Percentiles rank a stretch among this genome's conserved stretches.
These are phyloP conservation scores for Oryzias sinensis DNA, from an alignment of 2,797 vertebrate species.

Conservation along the genomic window DNA sequence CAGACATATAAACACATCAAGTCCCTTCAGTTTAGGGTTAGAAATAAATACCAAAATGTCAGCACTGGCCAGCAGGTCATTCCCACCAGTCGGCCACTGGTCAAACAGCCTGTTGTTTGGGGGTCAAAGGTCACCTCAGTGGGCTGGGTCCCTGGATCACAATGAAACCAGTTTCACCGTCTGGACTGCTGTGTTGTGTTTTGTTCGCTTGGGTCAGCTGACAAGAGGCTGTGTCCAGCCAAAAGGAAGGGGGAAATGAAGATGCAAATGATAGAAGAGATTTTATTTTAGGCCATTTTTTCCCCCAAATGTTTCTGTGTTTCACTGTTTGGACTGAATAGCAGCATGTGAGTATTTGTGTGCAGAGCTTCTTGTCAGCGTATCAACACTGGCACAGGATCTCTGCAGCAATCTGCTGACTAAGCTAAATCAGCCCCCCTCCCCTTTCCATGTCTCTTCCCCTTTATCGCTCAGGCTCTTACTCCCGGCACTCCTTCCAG, in stretches of 20 bases:
- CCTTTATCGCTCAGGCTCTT: constrained; percentile 35
- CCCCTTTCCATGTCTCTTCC: constrained; percentile 34
- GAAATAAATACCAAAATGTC: constrained; percentile 51
- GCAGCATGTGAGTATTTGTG: constrained; percentile 12
- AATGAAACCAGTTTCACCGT: constrained; percentile 38
- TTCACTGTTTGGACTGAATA: constrained; percentile 31
- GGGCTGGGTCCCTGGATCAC: constrained; percentile 51
- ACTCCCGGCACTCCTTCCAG: constrained; percentile 39
- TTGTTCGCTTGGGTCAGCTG: constrained; percentile 41
- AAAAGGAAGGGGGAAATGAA: constrained; percentile 14
- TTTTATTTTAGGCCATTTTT: constrained; percentile 12
- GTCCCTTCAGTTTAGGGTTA: constrained; percentile 31
- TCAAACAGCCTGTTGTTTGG: constrained; percentile 46
- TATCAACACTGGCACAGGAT: constrained; percentile 63
- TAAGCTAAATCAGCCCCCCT: constrained; percentile 50
- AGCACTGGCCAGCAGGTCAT: constrained; percentile 40
- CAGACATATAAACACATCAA: constrained; percentile 17
- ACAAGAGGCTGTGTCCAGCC: constrained; percentile 37
- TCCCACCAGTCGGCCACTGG: constrained; percentile 49
- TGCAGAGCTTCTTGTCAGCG: constrained; percentile 40
- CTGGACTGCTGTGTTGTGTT: constrained; percentile 34
- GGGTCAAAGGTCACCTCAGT: constrained; percentile 54
- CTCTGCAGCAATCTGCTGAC: constrained; percentile 51
- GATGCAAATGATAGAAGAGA: constrained; percentile 17
- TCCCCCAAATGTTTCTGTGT: constrained; percentile 1